These are phyloP conservation scores for Forbesichthys papilliferus DNA, from an alignment of 2,113 vertebrate species.

Conservation along the genomic window DNA sequence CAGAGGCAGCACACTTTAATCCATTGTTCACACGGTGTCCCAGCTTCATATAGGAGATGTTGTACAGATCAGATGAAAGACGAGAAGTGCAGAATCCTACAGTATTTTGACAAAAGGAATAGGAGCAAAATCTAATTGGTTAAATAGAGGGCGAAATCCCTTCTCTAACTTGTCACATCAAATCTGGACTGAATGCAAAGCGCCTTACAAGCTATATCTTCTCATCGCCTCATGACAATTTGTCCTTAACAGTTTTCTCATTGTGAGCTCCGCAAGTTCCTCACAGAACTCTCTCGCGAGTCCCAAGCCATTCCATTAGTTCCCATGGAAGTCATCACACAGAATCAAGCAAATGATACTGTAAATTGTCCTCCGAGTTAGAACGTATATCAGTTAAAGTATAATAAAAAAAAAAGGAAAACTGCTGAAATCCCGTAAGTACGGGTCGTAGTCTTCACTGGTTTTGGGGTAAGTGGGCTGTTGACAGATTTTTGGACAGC, in stretches of 20 bases:
- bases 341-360: conserved; percentile 24
- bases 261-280: not conserved
- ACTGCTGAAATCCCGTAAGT: conserved; percentile 66
- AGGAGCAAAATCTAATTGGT: conserved; percentile 1
- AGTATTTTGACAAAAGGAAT: not conserved
- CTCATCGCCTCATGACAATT: not conserved
- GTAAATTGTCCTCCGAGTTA: conserved; percentile 4
- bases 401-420: conserved; percentile 46
- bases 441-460: conserved; percentile 44
- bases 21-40: not conserved
- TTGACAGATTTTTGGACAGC: conserved; percentile 74
- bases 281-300: not conserved
- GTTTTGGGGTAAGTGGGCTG: conserved; percentile 72
- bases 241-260: not conserved
- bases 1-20: conserved; percentile 18
- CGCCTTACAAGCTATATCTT: not conserved
- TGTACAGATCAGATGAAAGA: conserved; percentile 41
- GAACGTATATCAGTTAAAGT: conserved; percentile 57
- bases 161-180: conserved; percentile 23
- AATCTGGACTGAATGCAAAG: conserved; percentile 17
- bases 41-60: not conserved
- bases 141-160: conserved; percentile 7
- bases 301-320: not conserved
- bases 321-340: conserved; percentile 11
- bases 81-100: conserved; percentile 11